phyloP scores from a whole-genome alignment of 2,113 vertebrate genomes.

The Vidua macroura region DNA sequence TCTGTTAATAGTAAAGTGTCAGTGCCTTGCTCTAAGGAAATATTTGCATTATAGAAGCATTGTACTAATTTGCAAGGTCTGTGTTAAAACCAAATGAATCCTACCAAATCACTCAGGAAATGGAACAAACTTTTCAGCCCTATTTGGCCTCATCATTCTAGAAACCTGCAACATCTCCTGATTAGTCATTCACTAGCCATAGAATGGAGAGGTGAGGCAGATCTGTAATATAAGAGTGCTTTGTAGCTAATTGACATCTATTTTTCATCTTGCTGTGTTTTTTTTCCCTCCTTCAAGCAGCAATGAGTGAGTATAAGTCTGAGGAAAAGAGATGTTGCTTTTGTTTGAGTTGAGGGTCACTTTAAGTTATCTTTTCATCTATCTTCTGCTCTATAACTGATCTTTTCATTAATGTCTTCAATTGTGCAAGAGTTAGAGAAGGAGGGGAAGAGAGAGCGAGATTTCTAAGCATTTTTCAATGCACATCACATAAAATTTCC shows the following conservation, averaged over 20 bases:
- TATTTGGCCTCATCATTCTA: neutral
- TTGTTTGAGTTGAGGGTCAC: neutral
- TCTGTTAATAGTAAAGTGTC: neutral
- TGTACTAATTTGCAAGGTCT: neutral
- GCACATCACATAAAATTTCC: neutral
- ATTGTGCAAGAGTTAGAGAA: neutral
- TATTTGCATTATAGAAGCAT: neutral
- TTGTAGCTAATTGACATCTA: conserved; percentile 29
- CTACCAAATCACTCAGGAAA: neutral
- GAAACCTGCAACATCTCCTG: neutral
- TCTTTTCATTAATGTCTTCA: neutral
- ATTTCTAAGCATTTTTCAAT: neutral
- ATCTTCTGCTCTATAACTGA: neutral
- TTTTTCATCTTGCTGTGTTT: neutral
- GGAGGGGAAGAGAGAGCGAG: neutral
- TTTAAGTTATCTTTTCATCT: neutral
- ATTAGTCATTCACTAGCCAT: neutral
- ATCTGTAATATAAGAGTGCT: conserved; percentile 23
- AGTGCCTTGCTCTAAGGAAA: neutral
- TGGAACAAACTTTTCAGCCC: neutral
- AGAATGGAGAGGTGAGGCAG: neutral
- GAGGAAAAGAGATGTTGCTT: neutral
- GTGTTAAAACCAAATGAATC: neutral
- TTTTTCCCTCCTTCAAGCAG: neutral
- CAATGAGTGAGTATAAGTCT: neutral